A percentile compares a stretch with the other conserved stretches of the same genome.
Evolutionary conservation across 2,113 vertebrate species (phyloP).

Genomic region (Myiagra hebetior): DNA sequence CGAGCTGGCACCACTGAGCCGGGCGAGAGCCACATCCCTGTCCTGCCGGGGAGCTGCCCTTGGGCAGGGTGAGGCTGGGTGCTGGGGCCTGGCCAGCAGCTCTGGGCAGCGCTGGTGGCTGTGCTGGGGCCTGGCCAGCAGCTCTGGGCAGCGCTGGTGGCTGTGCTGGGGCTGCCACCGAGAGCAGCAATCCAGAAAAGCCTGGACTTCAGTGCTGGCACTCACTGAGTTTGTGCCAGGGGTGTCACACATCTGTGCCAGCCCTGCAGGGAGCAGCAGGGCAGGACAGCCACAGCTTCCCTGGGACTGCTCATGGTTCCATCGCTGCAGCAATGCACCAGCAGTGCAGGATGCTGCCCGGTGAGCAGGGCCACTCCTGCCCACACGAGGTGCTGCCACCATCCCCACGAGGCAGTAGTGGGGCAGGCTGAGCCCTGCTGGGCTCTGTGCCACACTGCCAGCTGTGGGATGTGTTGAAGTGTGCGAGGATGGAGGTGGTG

Average conservation of each 20-base stretch:
- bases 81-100: not conserved
- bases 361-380: fast-evolving
- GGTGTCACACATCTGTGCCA: fast-evolving
- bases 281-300: not conserved
- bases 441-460: not conserved
- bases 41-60: not conserved
- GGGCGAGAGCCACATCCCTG: not conserved
- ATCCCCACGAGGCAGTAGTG: fast-evolving
- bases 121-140: not conserved
- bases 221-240: not conserved
- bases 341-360: fast-evolving
- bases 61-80: not conserved
- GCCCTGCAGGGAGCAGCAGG: fast-evolving
- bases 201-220: not conserved
- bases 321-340: fast-evolving
- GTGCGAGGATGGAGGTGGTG: not conserved
- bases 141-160: not conserved
- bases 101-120: not conserved
- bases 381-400: not conserved
- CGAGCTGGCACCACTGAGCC: not conserved
- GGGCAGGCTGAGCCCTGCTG: not conserved
- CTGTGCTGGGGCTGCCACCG: not conserved
- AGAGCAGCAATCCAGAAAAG: not conserved
- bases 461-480: not conserved
- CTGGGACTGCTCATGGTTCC: fast-evolving